A percentile compares a stretch with the other conserved stretches of the same genome.
phyloP scores from a whole-genome alignment of 2,797 vertebrate species.

The Pogoniulus pusillus region DNA sequence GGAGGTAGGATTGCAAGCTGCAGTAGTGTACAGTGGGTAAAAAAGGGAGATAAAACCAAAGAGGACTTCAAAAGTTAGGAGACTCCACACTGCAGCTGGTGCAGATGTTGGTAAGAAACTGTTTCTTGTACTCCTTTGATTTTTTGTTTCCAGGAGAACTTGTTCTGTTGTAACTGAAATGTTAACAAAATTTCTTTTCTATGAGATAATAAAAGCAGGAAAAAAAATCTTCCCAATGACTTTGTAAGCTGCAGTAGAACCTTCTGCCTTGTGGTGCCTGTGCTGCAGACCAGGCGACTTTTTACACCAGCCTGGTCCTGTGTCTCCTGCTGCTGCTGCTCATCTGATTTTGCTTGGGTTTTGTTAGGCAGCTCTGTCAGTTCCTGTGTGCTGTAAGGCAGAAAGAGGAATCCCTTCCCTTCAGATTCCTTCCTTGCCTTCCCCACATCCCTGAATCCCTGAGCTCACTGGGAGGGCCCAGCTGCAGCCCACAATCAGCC shows the following conservation, averaged over 20 bases:
- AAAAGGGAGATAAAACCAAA: accelerated
- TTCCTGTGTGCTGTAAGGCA: background rate
- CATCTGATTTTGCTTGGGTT: background rate
- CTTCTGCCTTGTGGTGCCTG: background rate
- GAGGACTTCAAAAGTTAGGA: background rate
- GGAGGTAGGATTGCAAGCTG: background rate
- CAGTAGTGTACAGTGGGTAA: background rate
- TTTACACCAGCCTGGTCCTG: background rate
- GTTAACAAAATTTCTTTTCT: background rate
- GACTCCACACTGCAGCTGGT: background rate
- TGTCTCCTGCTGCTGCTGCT: accelerated
- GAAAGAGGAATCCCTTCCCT: background rate
- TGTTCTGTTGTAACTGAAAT: background rate
- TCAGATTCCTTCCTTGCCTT: background rate
- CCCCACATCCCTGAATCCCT: accelerated
- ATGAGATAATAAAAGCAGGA: background rate
- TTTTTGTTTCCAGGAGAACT: background rate
- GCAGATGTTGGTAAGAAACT: background rate
- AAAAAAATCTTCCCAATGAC: background rate
- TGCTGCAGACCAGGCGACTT: background rate
- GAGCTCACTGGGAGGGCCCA: background rate
- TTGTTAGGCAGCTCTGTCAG: background rate
- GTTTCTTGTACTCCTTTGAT: background rate
- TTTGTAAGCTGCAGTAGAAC: background rate
- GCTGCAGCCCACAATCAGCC: background rate